These are phyloP conservation scores for Asbolus verrucosus DNA, from an alignment of 1,140 invertebrate species.

Conservation along the genomic window DNA sequence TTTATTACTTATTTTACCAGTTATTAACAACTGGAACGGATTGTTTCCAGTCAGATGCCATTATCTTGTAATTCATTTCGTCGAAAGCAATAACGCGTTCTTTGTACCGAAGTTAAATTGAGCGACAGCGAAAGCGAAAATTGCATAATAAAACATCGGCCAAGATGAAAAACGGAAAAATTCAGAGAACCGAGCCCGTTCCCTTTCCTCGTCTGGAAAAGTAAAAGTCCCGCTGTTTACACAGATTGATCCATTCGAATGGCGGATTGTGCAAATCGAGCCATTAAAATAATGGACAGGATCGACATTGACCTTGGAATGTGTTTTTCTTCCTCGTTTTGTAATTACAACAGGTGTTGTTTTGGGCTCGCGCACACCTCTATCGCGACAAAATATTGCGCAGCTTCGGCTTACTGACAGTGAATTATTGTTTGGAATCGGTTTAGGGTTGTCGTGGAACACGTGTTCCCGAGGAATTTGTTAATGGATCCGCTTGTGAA, in stretches of 20 bases:
- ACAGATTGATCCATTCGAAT: too few relatives aligned
- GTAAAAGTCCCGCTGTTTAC: slow-evolving; percentile 3
- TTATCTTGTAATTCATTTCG: background rate
- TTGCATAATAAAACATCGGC: background rate
- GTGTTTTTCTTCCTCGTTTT: slow-evolving; percentile 11
- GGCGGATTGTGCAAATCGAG: background rate
- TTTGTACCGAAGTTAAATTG: background rate
- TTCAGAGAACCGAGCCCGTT: background rate
- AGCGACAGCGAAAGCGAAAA: background rate
- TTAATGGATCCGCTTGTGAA: slow-evolving; percentile 18
- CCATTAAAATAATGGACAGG: slow-evolving; percentile 13
- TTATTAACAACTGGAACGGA: background rate
- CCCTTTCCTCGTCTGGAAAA: background rate
- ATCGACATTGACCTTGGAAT: slow-evolving; percentile 22
- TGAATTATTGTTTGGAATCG: slow-evolving; percentile 8
- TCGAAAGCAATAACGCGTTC: background rate
- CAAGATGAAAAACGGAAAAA: background rate
- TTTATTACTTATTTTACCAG: slow-evolving; percentile 2
- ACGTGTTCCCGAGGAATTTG: slow-evolving; percentile 26
- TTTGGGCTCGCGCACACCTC: background rate
- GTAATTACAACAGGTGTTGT: slow-evolving; percentile 14
- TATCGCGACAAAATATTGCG: slow-evolving; percentile 17
- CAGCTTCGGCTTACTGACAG: slow-evolving; percentile 2
- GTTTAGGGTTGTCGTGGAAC: slow-evolving; percentile 14
- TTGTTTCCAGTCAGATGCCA: background rate